A percentile compares a stretch with the other conserved stretches of the same genome.
These are phyloP conservation scores for Eudasyphora cyanicolor DNA, from an alignment of 2,888 invertebrate species.

Conservation along the genomic window DNA sequence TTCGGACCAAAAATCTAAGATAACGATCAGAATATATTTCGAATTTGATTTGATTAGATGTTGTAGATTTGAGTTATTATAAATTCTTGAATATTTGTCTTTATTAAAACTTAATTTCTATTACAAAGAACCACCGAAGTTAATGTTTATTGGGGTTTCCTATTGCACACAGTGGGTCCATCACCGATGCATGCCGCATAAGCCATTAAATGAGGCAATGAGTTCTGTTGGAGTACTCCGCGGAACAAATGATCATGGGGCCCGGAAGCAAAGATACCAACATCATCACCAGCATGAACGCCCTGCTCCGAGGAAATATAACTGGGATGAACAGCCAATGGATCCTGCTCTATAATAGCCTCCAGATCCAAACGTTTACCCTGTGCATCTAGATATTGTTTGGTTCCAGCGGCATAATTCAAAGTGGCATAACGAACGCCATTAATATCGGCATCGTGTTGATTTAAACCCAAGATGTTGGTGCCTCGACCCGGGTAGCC, in stretches of 20 bases:
- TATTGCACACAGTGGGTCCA: constrained; percentile 78
- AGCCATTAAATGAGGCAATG: constrained; percentile 87
- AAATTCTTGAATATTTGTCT: too few relatives aligned
- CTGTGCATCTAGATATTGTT: constrained; percentile 69
- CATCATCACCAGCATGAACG: constrained; percentile 90
- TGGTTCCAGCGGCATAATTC: constrained; percentile 87
- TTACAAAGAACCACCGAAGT: too few relatives aligned
- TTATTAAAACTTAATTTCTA: too few relatives aligned
- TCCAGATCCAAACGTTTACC: constrained; percentile 71
- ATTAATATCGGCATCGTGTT: constrained; percentile 67
- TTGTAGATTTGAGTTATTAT: too few relatives aligned
- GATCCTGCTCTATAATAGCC: not conserved
- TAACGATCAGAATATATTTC: too few relatives aligned
- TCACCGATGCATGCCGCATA: constrained; percentile 87
- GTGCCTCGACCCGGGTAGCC: constrained; percentile 85
- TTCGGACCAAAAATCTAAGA: too few relatives aligned
- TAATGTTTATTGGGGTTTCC: not conserved
- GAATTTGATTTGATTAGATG: too few relatives aligned
- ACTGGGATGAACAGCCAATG: constrained; percentile 70
- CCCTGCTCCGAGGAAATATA: constrained; percentile 79
- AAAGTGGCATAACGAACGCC: constrained; percentile 83
- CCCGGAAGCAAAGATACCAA: constrained; percentile 87
- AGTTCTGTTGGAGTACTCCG: constrained; percentile 88
- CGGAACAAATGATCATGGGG: constrained; percentile 90
- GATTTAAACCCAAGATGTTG: constrained; percentile 81